A percentile compares a stretch with the other conserved stretches of the same genome.
Evolutionary conservation across 2,797 vertebrate genomes (phyloP).

Genomic region (Rhynchonycteris naso): DNA sequence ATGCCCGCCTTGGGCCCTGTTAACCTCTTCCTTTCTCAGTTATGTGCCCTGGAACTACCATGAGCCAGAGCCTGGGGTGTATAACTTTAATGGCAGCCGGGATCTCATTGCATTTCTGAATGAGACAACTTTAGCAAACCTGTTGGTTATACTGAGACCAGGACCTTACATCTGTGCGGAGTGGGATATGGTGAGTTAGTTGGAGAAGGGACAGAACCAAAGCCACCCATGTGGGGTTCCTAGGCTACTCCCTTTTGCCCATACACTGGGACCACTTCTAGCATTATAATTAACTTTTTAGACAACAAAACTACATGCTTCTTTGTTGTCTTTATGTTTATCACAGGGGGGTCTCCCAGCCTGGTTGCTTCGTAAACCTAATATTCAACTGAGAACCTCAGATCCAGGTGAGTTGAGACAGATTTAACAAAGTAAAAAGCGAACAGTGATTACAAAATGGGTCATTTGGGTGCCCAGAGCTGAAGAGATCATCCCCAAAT

Average conservation of each 20-base stretch:
- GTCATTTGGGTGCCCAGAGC: constrained; percentile 6
- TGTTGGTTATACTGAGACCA: constrained; percentile 95
- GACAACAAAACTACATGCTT: not conserved
- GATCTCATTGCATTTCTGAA: constrained; percentile 93
- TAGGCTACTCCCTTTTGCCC: not conserved
- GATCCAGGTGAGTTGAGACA: constrained; percentile 89
- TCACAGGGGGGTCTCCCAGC: constrained; percentile 95
- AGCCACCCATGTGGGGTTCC: not conserved
- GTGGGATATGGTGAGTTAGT: constrained; percentile 96
- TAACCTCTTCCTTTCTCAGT: constrained; percentile 83
- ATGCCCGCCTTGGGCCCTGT: not conserved
- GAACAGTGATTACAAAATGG: not conserved
- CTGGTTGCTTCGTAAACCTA: constrained; percentile 94
- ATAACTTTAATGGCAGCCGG: constrained; percentile 91
- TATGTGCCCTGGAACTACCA: constrained; percentile 99
- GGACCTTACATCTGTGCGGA: constrained; percentile 99
- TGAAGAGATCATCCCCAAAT: not conserved
- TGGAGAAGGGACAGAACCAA: not conserved
- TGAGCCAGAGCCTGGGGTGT: constrained; percentile 89
- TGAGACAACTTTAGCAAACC: constrained; percentile 91
- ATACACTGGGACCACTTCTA: not conserved
- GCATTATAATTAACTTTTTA: not conserved
- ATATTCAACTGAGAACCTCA: constrained; percentile 92
- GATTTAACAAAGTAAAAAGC: not conserved
- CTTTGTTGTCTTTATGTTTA: not conserved